Percentiles rank a stretch among this genome's conserved stretches.
Evolutionary conservation across 1,140 invertebrate genomes (phyloP).

Genomic region (Hypsibius dujardini): DNA sequence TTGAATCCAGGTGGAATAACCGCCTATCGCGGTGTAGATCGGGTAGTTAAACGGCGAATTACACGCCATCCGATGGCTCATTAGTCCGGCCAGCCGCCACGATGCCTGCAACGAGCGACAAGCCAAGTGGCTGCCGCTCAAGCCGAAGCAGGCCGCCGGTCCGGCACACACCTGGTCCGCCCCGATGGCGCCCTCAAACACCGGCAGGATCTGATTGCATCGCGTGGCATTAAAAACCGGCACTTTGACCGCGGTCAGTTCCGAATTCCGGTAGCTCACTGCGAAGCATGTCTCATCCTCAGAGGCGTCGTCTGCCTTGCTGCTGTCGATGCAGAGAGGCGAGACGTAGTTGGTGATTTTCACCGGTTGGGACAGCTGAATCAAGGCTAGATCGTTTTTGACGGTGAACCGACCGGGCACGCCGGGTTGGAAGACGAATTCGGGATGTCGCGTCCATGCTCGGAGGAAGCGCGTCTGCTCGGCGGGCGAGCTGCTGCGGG

Average conservation of each 20-base stretch:
- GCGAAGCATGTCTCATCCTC: not conserved
- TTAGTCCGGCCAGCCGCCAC: not conserved
- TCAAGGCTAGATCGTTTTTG: not conserved
- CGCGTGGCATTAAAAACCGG: not conserved
- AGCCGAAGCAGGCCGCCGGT: slow-evolving; percentile 2
- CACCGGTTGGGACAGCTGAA: slow-evolving; percentile 9
- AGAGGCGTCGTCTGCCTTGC: not conserved
- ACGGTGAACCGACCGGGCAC: slow-evolving; percentile 12
- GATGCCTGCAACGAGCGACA: not conserved
- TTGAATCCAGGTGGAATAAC: not conserved
- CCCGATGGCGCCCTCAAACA: not conserved
- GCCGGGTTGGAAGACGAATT: slow-evolving; percentile 3
- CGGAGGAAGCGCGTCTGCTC: not conserved
- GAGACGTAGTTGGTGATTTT: not conserved
- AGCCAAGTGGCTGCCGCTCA: not conserved
- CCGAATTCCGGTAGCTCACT: not conserved
- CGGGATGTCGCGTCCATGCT: slow-evolving; percentile 9
- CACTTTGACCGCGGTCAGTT: not conserved
- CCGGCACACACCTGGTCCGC: not conserved
- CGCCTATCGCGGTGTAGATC: not conserved
- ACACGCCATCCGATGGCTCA: slow-evolving; percentile 15
- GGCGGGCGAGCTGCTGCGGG: not conserved
- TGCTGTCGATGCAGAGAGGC: not conserved
- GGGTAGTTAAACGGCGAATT: not conserved
- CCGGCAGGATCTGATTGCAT: not conserved